Conservation (phyloP, 2,113 vertebrate species). For the Onychostruthus taczanowskii region DNA sequence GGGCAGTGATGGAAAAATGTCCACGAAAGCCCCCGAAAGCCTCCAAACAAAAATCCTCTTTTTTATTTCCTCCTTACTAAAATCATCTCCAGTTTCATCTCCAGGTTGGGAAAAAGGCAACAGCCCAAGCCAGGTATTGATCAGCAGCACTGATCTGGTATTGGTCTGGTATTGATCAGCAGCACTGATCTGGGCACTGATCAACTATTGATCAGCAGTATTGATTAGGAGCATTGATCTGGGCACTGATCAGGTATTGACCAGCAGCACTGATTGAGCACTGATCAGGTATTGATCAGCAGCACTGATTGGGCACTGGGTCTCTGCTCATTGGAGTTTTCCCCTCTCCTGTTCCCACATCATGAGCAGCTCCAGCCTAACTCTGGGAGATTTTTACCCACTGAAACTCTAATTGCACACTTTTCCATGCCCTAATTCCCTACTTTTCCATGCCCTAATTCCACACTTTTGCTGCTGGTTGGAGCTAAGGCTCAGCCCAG, state of each 20-base stretch:
- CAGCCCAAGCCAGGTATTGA: background rate
- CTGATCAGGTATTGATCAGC: background rate
- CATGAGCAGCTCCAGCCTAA: constrained; percentile 12
- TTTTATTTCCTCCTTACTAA: fast-evolving
- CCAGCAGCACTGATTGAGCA: background rate
- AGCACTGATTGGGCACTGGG: background rate
- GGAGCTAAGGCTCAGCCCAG: background rate
- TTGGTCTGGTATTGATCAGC: background rate
- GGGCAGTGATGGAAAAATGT: background rate
- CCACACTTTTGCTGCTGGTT: background rate
- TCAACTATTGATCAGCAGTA: background rate
- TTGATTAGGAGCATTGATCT: background rate
- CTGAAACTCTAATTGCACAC: background rate
- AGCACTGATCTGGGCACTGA: background rate
- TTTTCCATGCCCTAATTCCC: no score
- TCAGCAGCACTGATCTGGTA: background rate
- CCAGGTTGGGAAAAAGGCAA: background rate
- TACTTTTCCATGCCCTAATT: background rate
- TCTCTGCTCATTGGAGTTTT: constrained; percentile 50
- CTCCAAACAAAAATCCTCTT: background rate
- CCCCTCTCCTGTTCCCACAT: background rate
- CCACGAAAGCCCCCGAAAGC: background rate
- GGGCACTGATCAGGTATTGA: background rate
- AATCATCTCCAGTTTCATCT: background rate
- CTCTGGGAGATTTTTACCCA: constrained; percentile 1